A percentile compares a stretch with the other conserved stretches of the same genome.
Evolutionary conservation across 2,888 invertebrate genomes (phyloP).

Genomic region (Nemoura dubitans): DNA sequence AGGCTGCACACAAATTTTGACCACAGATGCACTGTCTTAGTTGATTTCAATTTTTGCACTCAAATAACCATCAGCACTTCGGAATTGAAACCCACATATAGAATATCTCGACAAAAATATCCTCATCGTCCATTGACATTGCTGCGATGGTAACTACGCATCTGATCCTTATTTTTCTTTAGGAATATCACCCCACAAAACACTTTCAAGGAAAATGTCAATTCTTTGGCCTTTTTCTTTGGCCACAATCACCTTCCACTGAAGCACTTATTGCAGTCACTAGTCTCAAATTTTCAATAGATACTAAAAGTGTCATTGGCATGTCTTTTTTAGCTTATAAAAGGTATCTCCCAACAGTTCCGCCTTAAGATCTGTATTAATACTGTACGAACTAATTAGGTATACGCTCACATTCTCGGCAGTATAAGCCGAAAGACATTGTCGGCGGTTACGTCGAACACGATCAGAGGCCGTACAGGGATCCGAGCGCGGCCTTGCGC

Average conservation of each 20-base stretch:
- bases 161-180: not conserved
- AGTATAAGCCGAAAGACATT: not conserved
- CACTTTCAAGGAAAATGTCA: not conserved
- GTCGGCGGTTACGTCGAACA: not conserved
- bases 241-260: not conserved
- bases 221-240: not conserved
- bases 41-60: not conserved
- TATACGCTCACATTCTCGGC: not conserved
- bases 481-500: conserved; percentile 47
- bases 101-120: not conserved
- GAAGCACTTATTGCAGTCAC: not conserved
- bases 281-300: too few species aligned
- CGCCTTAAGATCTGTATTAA: not conserved
- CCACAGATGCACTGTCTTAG: not conserved
- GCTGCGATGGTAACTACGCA: not conserved
- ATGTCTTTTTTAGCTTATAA: not conserved
- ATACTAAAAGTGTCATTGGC: not conserved
- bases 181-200: not conserved
- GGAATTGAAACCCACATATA: not conserved
- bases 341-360: not conserved
- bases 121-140: not conserved
- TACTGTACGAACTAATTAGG: not conserved
- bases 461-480: not conserved
- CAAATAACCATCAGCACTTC: not conserved
- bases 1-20: not conserved